Percentiles rank a stretch among this genome's conserved stretches.
phyloP scores from a whole-genome alignment of 1,140 invertebrate genomes.

The Drosophila nebulosa region DNA sequence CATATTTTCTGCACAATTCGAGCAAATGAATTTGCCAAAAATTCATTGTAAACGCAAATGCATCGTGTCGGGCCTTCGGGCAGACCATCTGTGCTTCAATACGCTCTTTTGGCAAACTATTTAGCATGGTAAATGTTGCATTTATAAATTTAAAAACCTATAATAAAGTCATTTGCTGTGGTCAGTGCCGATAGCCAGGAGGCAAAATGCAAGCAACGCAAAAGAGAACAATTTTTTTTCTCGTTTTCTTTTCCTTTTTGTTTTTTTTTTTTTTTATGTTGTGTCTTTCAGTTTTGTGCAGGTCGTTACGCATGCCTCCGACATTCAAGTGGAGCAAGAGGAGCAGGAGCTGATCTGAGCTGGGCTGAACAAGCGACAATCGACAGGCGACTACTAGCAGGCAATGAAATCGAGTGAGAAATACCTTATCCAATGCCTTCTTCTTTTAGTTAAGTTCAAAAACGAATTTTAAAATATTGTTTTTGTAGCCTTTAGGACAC shows the following conservation, averaged over 20 bases:
- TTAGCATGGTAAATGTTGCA: slow-evolving; percentile 70
- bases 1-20: neutral
- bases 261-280: slow-evolving; percentile 1
- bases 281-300: no score
- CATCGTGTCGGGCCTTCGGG: slow-evolving; percentile 7
- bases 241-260: neutral
- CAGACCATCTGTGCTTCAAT: slow-evolving; percentile 36
- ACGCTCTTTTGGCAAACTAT: slow-evolving; percentile 46
- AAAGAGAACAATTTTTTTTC: neutral
- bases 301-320: slow-evolving; percentile 49
- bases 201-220: slow-evolving; percentile 4
- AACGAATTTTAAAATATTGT: no score
- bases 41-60: neutral
- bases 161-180: slow-evolving; percentile 71
- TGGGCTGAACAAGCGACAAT: neutral
- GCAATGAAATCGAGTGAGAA: slow-evolving; percentile 3
- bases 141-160: slow-evolving; percentile 78
- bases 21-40: slow-evolving; percentile 3
- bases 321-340: neutral
- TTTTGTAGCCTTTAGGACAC: no score
- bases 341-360: neutral
- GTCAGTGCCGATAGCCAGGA: slow-evolving; percentile 42
- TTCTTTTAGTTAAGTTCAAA: no score
- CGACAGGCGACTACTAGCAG: slow-evolving; percentile 23
- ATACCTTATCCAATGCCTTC: no score